Percentiles rank a stretch among this genome's conserved stretches.
Evolutionary conservation across 2,888 invertebrate species (phyloP).

Genomic region (Rhagonycha lutea): DNA sequence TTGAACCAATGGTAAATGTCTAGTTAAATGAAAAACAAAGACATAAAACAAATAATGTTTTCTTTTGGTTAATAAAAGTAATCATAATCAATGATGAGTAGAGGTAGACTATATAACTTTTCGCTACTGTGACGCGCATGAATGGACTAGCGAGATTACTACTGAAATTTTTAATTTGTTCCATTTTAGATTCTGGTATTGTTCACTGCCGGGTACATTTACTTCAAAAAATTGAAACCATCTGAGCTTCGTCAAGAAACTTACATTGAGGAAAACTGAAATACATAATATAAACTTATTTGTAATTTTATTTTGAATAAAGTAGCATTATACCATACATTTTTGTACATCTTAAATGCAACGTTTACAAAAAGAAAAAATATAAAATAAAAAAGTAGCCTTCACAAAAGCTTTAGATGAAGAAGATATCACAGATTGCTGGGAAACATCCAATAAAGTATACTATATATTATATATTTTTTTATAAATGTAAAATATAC

Average conservation of each 20-base stretch:
- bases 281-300: background rate
- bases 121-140: too few relatives aligned
- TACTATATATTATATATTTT: background rate
- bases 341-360: background rate
- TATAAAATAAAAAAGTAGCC: background rate
- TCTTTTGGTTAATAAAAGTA: too few relatives aligned
- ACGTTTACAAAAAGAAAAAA: background rate
- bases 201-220: slow-evolving; percentile 19
- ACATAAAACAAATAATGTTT: too few relatives aligned
- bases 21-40: too few relatives aligned
- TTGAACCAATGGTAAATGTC: too few relatives aligned
- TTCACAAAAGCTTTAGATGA: slow-evolving; percentile 7
- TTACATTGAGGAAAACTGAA: background rate
- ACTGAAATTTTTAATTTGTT: background rate
- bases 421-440: slow-evolving; percentile 29
- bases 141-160: too few relatives aligned
- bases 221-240: slow-evolving; percentile 9
- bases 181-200: slow-evolving; percentile 8
- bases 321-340: background rate
- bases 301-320: slow-evolving; percentile 4
- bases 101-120: too few relatives aligned
- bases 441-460: slow-evolving; percentile 16
- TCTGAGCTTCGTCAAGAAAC: background rate
- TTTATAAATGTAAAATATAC: background rate
- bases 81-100: too few relatives aligned